These are phyloP conservation scores for Pachyuromys duprasi DNA, from an alignment of 2,797 vertebrate genomes.

Conservation along the genomic window DNA sequence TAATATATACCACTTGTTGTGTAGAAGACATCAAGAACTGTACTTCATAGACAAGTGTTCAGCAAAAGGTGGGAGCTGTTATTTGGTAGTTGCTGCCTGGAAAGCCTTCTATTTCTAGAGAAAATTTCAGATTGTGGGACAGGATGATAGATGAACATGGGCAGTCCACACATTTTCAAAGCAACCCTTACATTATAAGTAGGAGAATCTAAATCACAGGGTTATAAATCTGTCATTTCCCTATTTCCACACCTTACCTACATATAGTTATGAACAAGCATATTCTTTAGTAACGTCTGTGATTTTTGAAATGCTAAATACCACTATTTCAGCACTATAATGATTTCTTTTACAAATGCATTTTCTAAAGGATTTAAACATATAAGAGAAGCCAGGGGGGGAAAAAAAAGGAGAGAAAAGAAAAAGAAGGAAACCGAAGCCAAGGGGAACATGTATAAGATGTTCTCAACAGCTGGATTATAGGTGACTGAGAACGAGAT, in stretches of 20 bases:
- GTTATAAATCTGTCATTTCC: neutral
- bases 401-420: neutral
- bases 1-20: neutral
- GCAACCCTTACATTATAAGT: neutral
- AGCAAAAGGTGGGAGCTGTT: neutral
- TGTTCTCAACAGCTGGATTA: neutral
- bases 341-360: neutral
- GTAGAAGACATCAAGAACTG: neutral
- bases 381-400: neutral
- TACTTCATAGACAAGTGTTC: neutral
- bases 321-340: neutral
- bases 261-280: neutral
- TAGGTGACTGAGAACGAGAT: neutral
- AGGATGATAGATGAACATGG: neutral
- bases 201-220: neutral
- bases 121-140: constrained; percentile 5
- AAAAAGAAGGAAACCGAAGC: neutral
- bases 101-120: constrained; percentile 36
- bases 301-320: neutral
- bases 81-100: neutral
- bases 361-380: constrained; percentile 34
- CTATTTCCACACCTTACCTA: neutral
- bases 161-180: neutral
- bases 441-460: neutral
- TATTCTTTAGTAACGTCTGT: neutral